Evolutionary conservation across 2,113 vertebrate genomes (phyloP).

Genomic region (Collichthys lucidus): DNA sequence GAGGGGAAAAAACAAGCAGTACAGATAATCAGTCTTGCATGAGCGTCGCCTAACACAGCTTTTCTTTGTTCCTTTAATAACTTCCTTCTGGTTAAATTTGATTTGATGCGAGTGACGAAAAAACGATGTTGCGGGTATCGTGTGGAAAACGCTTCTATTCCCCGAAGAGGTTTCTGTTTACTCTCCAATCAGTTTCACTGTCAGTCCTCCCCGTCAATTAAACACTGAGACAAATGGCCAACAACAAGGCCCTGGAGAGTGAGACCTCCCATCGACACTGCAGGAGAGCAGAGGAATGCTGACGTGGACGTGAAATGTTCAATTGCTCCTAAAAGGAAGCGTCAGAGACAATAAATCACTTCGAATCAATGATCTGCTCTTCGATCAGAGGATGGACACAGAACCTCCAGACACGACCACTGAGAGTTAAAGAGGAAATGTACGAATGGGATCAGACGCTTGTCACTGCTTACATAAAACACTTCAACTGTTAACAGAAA

Average conservation of each 20-base stretch:
- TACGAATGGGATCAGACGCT: not conserved
- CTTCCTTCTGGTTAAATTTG: constrained; percentile 9
- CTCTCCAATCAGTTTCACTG: constrained; percentile 26
- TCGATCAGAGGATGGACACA: constrained; percentile 7
- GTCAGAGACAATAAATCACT: not conserved
- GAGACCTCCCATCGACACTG: constrained; percentile 14
- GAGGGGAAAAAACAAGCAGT: too few species aligned
- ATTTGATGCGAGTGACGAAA: constrained; percentile 3
- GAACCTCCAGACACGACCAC: not conserved
- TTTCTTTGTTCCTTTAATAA: not conserved
- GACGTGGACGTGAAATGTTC: constrained; percentile 16
- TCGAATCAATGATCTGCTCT: constrained; percentile 20
- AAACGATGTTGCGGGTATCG: constrained; percentile 9
- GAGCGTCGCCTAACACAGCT: too few species aligned
- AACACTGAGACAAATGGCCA: constrained; percentile 32
- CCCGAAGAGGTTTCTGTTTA: constrained; percentile 45
- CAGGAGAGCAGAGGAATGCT: constrained; percentile 16
- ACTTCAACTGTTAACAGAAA: not conserved
- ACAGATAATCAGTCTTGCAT: too few species aligned
- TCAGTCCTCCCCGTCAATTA: constrained; percentile 29
- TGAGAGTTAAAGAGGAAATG: not conserved
- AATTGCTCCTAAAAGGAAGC: constrained; percentile 16
- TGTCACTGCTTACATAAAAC: not conserved
- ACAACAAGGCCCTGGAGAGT: constrained; percentile 35
- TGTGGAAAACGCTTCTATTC: constrained; percentile 19